phyloP scores from a whole-genome alignment of 2,113 vertebrate species.

The Gymnocephalus cernua region DNA sequence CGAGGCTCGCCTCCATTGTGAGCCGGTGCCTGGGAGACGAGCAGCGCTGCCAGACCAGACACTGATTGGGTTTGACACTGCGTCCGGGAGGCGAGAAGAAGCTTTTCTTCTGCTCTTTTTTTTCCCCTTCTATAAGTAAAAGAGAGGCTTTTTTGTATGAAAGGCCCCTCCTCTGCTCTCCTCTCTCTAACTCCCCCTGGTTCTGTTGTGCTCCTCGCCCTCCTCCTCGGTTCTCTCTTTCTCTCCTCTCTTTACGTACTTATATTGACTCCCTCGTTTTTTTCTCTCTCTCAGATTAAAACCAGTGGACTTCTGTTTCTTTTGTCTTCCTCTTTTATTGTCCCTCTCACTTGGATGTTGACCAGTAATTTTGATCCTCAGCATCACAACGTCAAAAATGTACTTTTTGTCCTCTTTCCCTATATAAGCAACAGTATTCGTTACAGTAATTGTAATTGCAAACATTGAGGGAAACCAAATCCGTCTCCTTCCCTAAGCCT shows the following conservation, averaged over 20 bases:
- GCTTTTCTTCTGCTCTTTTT: slow-evolving; percentile 81
- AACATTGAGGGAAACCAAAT: slow-evolving; percentile 41
- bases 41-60: slow-evolving; percentile 80
- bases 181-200: slow-evolving; percentile 59
- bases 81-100: slow-evolving; percentile 89
- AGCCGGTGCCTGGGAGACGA: slow-evolving; percentile 81
- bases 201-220: slow-evolving; percentile 64
- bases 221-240: slow-evolving; percentile 54
- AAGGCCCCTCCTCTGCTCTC: slow-evolving; percentile 70
- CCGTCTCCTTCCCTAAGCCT: slow-evolving; percentile 30
- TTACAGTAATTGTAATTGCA: slow-evolving; percentile 12
- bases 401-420: slow-evolving; percentile 46
- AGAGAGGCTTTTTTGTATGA: slow-evolving; percentile 67
- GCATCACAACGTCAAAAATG: slow-evolving; percentile 47
- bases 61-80: slow-evolving; percentile 98
- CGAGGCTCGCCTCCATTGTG: slow-evolving; percentile 90
- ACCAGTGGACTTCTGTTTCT: slow-evolving; percentile 57
- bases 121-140: slow-evolving; percentile 55
- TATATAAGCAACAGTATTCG: slow-evolving; percentile 14
- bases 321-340: slow-evolving; percentile 63
- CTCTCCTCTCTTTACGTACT: slow-evolving; percentile 58
- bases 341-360: slow-evolving; percentile 61
- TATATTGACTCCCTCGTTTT: slow-evolving; percentile 59
- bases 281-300: slow-evolving; percentile 65
- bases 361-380: slow-evolving; percentile 64